Percentiles rank a stretch among this genome's conserved stretches.
These are phyloP conservation scores for Sinosuthora webbiana DNA, from an alignment of 2,113 vertebrate species.

Conservation along the genomic window DNA sequence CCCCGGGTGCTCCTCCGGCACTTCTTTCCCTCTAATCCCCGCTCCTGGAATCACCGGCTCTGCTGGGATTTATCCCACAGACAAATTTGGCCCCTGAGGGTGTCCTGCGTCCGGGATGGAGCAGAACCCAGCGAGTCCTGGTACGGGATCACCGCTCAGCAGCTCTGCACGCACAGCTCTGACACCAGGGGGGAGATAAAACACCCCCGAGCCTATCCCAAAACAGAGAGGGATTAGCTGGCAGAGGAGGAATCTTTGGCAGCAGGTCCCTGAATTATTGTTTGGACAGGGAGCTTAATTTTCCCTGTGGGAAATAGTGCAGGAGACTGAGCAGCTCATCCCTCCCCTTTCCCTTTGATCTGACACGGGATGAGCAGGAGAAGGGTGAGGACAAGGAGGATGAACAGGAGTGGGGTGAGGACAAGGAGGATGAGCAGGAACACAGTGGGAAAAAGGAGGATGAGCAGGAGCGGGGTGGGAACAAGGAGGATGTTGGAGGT, in stretches of 20 bases:
- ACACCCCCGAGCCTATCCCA: not conserved
- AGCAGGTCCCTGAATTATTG: not conserved
- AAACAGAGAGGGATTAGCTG: not conserved
- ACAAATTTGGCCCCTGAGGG: not conserved
- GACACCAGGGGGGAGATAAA: not conserved
- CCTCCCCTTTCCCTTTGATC: rapidly evolving
- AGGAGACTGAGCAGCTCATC: not conserved
- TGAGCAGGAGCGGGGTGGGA: too few relatives aligned
- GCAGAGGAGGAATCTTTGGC: not conserved
- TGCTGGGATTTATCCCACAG: not conserved
- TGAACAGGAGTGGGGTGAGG: not conserved
- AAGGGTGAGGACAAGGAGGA: too few relatives aligned
- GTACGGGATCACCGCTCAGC: not conserved
- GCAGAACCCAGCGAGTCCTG: not conserved
- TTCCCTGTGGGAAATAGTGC: rapidly evolving
- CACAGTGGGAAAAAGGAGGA: not conserved
- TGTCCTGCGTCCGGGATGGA: not conserved
- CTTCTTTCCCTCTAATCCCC: not conserved
- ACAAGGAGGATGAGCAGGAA: not conserved
- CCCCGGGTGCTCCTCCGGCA: rapidly evolving
- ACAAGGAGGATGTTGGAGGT: not conserved
- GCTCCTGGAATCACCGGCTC: not conserved
- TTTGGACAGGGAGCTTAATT: not conserved
- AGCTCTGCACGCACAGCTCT: not conserved
- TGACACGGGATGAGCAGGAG: rapidly evolving